Percentiles rank a stretch among this genome's conserved stretches.
These are phyloP conservation scores for Aldabrachelys gigantea DNA, from an alignment of 2,113 vertebrate genomes.

Conservation along the genomic window DNA sequence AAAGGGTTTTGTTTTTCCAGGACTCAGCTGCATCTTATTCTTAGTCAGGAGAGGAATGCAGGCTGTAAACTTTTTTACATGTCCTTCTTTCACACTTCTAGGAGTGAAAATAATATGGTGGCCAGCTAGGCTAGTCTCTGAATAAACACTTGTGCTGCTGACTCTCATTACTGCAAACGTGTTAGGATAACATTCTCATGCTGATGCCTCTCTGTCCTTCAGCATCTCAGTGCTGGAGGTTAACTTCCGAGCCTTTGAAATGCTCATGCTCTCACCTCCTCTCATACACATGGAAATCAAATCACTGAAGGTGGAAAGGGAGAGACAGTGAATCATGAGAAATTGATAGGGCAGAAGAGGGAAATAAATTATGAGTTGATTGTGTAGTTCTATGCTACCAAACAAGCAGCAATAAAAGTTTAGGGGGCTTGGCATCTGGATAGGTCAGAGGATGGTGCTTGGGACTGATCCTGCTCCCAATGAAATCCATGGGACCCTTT, in stretches of 20 bases:
- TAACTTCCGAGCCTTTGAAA: constrained; percentile 75
- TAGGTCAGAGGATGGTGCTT: background rate
- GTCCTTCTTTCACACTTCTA: constrained; percentile 48
- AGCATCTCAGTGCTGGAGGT: constrained; percentile 46
- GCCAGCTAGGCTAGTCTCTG: constrained; percentile 35
- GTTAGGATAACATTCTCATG: constrained; percentile 77
- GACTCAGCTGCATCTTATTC: constrained; percentile 17
- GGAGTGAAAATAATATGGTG: constrained; percentile 58
- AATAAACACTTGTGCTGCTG: constrained; percentile 64
- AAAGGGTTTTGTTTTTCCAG: constrained; percentile 40
- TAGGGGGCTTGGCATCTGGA: background rate
- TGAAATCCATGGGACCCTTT: background rate
- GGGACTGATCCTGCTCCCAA: background rate
- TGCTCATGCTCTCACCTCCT: constrained; percentile 63
- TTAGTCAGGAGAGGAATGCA: constrained; percentile 3
- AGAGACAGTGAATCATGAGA: background rate
- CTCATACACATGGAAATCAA: constrained; percentile 71
- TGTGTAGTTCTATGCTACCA: background rate
- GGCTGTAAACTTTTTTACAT: constrained; percentile 46
- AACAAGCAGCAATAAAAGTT: background rate
- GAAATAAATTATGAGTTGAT: background rate
- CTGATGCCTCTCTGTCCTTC: constrained; percentile 60
- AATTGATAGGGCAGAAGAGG: constrained; percentile 13
- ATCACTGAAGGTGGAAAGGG: constrained; percentile 43
- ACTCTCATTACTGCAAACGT: constrained; percentile 65